phyloP scores from a whole-genome alignment of 2,888 invertebrate species.

The Rhagonycha lutea region DNA sequence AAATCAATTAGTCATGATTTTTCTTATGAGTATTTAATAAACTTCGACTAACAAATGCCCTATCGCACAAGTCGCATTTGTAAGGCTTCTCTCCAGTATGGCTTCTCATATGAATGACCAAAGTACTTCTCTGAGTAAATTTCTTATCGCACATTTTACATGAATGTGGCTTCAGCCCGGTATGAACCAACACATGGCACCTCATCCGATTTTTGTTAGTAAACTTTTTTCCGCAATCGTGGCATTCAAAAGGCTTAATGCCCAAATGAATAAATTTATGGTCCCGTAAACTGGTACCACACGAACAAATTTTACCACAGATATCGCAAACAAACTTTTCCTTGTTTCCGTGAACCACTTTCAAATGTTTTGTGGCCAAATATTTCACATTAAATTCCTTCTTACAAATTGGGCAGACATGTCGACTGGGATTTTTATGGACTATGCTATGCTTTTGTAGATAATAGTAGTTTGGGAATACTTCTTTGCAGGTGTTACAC shows the following conservation, averaged over 20 bases:
- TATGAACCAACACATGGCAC: constrained; percentile 46
- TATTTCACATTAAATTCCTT: constrained; percentile 40
- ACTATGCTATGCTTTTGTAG: neutral
- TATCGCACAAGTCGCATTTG: constrained; percentile 47
- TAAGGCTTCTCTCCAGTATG: constrained; percentile 57
- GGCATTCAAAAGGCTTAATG: constrained; percentile 40
- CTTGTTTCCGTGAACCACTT: constrained; percentile 19
- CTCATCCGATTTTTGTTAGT: constrained; percentile 51
- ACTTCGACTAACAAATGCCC: constrained; percentile 39
- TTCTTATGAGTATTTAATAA: neutral
- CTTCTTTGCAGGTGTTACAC: no score
- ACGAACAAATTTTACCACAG: constrained; percentile 50
- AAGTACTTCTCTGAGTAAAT: constrained; percentile 60
- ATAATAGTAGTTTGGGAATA: no score
- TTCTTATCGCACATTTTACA: constrained; percentile 56
- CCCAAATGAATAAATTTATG: constrained; percentile 38
- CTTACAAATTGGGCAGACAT: constrained; percentile 15
- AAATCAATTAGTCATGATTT: neutral
- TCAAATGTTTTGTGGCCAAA: constrained; percentile 6
- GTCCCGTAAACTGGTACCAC: constrained; percentile 27
- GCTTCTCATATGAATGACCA: constrained; percentile 55
- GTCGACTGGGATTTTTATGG: constrained; percentile 18
- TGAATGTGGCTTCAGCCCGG: constrained; percentile 54
- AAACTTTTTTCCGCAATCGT: constrained; percentile 49
- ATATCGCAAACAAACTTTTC: constrained; percentile 42